Evolutionary conservation across 2,797 vertebrate genomes (phyloP).

Genomic region (Macroramphosus scolopax): DNA sequence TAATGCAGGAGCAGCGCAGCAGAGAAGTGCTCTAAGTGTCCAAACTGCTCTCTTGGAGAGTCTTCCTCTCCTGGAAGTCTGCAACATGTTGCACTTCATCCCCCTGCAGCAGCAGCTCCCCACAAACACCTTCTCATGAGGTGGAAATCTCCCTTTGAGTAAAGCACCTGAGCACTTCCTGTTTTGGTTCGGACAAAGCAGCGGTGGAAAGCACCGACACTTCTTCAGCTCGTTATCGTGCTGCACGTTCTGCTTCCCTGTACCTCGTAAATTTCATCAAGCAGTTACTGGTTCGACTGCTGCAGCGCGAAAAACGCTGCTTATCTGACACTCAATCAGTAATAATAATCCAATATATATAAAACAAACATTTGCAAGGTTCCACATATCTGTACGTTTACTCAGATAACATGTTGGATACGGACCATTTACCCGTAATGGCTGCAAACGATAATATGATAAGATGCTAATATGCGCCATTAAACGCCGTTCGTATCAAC

Average conservation of each 20-base stretch:
- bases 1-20: slow-evolving; percentile 16
- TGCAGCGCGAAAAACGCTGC: background rate
- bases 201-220: too few species aligned
- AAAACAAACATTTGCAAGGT: too few species aligned
- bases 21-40: background rate
- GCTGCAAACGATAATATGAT: slow-evolving; percentile 14
- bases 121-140: too few species aligned
- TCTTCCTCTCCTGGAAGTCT: background rate
- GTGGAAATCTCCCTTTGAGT: too few species aligned
- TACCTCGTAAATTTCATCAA: too few species aligned
- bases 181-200: too few species aligned
- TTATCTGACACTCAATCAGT: background rate
- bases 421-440: too few species aligned
- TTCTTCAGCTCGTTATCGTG: too few species aligned
- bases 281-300: background rate
- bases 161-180: too few species aligned
- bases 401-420: background rate
- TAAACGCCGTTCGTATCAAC: slow-evolving; percentile 4
- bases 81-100: too few species aligned
- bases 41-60: background rate
- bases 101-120: too few species aligned
- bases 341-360: background rate
- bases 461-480: slow-evolving; percentile 36
- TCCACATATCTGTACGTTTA: background rate
- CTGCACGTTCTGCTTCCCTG: too few species aligned